Conservation (phyloP, 2,797 vertebrate genomes). For the Ptychobarbus kaznakovi region DNA sequence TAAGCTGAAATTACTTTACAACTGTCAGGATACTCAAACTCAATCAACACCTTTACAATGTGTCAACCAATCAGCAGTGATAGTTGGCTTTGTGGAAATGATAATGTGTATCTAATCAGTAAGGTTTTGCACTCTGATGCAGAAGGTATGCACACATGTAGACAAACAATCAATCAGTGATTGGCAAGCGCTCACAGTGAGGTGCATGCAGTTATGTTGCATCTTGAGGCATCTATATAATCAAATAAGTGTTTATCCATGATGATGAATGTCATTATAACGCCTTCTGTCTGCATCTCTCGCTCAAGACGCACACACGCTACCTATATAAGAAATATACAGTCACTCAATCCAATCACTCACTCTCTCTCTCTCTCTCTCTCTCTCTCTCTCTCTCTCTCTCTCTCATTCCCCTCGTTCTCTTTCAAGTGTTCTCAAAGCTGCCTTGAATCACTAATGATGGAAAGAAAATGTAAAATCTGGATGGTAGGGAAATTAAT, state of each 20-base stretch:
- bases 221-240: constrained; percentile 42
- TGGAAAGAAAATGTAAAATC: constrained; percentile 23
- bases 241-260: constrained; percentile 42
- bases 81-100: neutral
- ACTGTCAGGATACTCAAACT: neutral
- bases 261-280: constrained; percentile 36
- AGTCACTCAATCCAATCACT: constrained; percentile 12
- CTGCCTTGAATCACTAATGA: constrained; percentile 30
- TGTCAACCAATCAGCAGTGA: neutral
- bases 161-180: constrained; percentile 37
- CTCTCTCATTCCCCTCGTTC: neutral
- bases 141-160: neutral
- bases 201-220: neutral
- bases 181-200: constrained; percentile 1
- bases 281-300: constrained; percentile 14
- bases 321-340: constrained; percentile 6
- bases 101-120: constrained; percentile 5
- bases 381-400: constrained; percentile 13
- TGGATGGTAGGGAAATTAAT: neutral
- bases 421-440: constrained; percentile 28
- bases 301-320: neutral
- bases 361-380: neutral
- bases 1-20: neutral
- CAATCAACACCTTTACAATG: neutral
- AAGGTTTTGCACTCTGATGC: constrained; percentile 21